Percentiles rank a stretch among this genome's conserved stretches.
Evolutionary conservation across 2,113 vertebrate species (phyloP).

Genomic region (Dasyprocta punctata): DNA sequence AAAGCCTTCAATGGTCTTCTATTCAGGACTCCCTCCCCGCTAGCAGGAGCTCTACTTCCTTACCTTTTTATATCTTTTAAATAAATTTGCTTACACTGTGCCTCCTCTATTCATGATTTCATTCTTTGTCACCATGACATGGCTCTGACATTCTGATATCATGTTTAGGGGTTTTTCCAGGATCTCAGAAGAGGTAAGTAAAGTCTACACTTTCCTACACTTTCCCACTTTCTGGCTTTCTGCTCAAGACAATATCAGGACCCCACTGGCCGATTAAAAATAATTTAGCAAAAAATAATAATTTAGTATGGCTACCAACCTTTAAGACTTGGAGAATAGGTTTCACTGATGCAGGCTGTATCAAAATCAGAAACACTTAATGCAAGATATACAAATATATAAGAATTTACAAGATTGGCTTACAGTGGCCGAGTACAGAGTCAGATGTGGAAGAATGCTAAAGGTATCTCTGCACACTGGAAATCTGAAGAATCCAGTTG

Average conservation of each 20-base stretch:
- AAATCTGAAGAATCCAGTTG: background rate
- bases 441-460: background rate
- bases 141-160: background rate
- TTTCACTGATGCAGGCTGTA: background rate
- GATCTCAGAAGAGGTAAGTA: background rate
- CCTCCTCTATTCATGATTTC: background rate
- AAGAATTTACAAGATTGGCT: background rate
- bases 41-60: background rate
- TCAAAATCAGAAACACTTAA: background rate
- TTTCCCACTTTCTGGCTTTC: background rate
- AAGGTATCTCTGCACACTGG: background rate
- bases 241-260: background rate
- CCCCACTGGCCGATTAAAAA: background rate
- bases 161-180: background rate
- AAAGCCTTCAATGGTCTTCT: background rate
- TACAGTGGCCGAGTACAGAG: background rate
- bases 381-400: background rate
- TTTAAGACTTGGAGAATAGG: background rate
- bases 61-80: background rate
- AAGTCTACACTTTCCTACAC: background rate
- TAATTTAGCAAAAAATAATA: background rate
- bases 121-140: background rate
- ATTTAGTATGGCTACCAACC: background rate
- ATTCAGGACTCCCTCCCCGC: background rate
- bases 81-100: background rate